Evolutionary conservation across 2,113 vertebrate species (phyloP), one percentile per base, ranked within the genome.

Genomic region (Rattus norvegicus): DNA sequence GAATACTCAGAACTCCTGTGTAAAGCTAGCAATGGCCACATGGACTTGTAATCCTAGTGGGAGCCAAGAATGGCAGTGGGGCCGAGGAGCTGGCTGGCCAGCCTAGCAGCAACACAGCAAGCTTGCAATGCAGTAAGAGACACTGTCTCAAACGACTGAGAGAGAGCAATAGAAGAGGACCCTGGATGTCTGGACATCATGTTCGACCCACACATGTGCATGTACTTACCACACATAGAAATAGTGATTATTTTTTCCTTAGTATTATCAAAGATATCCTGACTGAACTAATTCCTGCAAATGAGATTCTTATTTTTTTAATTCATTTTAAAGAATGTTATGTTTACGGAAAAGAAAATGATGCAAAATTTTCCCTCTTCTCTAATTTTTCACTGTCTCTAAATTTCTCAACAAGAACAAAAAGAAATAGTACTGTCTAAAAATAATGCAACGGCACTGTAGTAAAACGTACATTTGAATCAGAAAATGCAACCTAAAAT

Each of bases 401-500:
- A 5, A 59, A 2, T 47, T 9, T 56, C 75, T 59, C 16, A 87
- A 47, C 9, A 87, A 88, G 84, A 90, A 92, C 47, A 75, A 43
- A 7, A 79, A 61, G n/a, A 54, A 87, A 69, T 14, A 70, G 24
- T 33, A 76, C 33, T 89, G 33, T 70, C 1, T 90, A 67, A 87
- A 93, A 91, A 84, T 80, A 47, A 33, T 73, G 47, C 5, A 63
- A 49, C 61, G 24, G 17, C 17, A 93, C 2, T 47, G 33, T 61
- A 88, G 61, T 39, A 83, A 33, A 91, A 95, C 67, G 26, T 59
- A 72, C 36, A 76, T 93, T 81, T 70, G 30, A 95, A 92, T 70
- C n/a, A 72, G 26, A 81, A 93, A 95, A 89, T 73, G 14, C 1
- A 88, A 80, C 17, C 91, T 87, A 93, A 92, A 96, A 93, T 84